Base-by-base conservation (phyloP, 1,140 invertebrate species). In the Manduca sexta region DNA sequence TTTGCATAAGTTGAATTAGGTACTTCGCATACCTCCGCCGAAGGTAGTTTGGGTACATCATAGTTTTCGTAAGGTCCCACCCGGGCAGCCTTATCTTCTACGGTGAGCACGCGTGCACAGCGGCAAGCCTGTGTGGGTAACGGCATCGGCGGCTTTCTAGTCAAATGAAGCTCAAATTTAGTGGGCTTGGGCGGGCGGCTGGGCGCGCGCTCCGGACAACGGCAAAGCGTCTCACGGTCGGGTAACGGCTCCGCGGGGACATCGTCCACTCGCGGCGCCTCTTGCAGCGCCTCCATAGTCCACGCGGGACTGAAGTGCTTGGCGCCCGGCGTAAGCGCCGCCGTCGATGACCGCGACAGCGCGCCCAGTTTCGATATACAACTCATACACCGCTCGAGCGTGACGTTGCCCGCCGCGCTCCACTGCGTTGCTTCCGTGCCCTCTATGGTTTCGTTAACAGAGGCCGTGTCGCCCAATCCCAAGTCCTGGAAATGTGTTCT, bases 311-410 rank as follows among this genome's bases (percentile, higher is more conserved):
- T 89, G 50, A 90, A 90, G 16, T 87, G 78, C 37, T 73, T 72
- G 0, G 77, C 74, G 2, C 74, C 80, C 1, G 79, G 76, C 6
- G 86, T 86, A 3, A 86, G 67, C 8, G 81, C 81, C 6, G 79
- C 84, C 2, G 87, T 88, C 0, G 89, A 89, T 2, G 89, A 90
- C 2, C 89, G 88, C 33, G 89, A 80, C 8, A 89, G 85, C 65
- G 91, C 91, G 8, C 92, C 92, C 10, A 94, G 80, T 72, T 94
- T 94, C 45, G 92, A 92, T 64, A 93, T 93, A 66, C 93, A 94
- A 66, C 92, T 93, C 69, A 91, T 88, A 67, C 93, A 94, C 17
- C 93, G 82, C 63, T 93, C 92, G 5, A 93, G 74, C 30, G 87
- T 69, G 1, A 83, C 81, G 56, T 76, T 63, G 79, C 88, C 26